Evolutionary conservation across 2,797 vertebrate genomes (phyloP).

Genomic region (Antrozous pallidus): DNA sequence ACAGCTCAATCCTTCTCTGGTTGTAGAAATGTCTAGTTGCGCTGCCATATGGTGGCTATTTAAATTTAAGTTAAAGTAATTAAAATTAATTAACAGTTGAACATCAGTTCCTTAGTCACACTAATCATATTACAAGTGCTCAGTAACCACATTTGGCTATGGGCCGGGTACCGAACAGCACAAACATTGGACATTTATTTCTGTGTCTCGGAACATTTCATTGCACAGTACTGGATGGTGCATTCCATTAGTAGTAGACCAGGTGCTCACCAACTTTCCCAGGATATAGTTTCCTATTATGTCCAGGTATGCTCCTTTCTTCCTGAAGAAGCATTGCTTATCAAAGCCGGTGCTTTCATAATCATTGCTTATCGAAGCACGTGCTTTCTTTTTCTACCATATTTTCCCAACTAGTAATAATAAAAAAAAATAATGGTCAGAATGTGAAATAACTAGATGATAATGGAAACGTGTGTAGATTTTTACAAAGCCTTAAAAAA

Average conservation of each 20-base stretch:
- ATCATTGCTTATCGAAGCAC: not conserved
- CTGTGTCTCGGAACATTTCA: not conserved
- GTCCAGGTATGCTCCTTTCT: not conserved
- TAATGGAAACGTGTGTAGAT: not conserved
- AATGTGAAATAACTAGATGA: not conserved
- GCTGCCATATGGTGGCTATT: not conserved
- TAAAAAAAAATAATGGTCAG: not conserved
- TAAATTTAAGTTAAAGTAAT: not conserved
- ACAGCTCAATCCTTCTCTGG: not conserved
- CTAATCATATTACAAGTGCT: not conserved
- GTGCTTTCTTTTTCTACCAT: not conserved
- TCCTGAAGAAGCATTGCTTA: not conserved
- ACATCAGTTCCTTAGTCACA: not conserved
- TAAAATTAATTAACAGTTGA: not conserved
- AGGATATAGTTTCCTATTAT: not conserved
- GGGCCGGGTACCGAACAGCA: not conserved
- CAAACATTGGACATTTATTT: not conserved
- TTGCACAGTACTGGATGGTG: not conserved
- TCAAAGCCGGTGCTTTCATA: not conserved
- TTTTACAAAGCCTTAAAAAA: constrained; percentile 3
- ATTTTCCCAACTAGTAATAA: not conserved
- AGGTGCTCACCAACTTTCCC: not conserved
- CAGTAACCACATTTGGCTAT: not conserved
- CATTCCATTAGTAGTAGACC: not conserved
- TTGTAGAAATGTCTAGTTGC: constrained; percentile 7